Conservation (phyloP, 2,888 invertebrate species). For the Scaptomyza reducta region DNA sequence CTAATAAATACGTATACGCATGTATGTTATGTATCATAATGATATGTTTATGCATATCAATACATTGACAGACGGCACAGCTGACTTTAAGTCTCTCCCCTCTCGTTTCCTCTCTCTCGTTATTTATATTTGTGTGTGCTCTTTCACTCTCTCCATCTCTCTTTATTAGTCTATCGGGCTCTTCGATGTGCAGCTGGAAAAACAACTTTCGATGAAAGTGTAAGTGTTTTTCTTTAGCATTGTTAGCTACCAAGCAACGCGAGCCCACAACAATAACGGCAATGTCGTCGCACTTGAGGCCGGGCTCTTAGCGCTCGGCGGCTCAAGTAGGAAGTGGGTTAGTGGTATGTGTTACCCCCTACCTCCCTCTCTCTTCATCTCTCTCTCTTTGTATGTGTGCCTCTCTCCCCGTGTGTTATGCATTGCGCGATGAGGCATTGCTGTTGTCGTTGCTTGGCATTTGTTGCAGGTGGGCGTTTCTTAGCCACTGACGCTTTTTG, state of each 20-base stretch:
- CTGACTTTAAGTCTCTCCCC: slow-evolving; percentile 19
- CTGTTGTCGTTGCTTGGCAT: slow-evolving; percentile 13
- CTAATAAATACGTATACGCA: neutral
- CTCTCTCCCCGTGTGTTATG: slow-evolving; percentile 7
- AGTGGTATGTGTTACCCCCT: slow-evolving; percentile 43
- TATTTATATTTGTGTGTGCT: neutral
- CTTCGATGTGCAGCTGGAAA: slow-evolving; percentile 46
- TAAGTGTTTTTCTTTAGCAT: slow-evolving; percentile 78
- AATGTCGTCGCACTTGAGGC: slow-evolving; percentile 56
- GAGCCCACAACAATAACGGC: slow-evolving; percentile 33
- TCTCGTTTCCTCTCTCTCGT: neutral
- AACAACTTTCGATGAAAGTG: slow-evolving; percentile 78
- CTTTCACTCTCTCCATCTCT: slow-evolving; percentile 8
- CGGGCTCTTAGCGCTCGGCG: slow-evolving; percentile 3
- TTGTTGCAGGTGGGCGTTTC: slow-evolving; percentile 32
- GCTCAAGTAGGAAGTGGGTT: slow-evolving; percentile 74
- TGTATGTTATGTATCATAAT: slow-evolving; percentile 6
- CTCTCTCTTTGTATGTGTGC: neutral
- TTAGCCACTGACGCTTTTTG: slow-evolving; percentile 2
- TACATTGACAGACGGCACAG: slow-evolving; percentile 22
- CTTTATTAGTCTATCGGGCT: slow-evolving; percentile 6
- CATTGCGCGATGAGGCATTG: slow-evolving; percentile 25
- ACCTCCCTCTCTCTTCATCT: neutral
- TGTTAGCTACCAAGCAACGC: slow-evolving; percentile 38
- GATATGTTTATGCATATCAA: slow-evolving; percentile 18